These are phyloP conservation scores for Sinonovacula constricta DNA, from an alignment of 1,140 invertebrate genomes.

Conservation along the genomic window DNA sequence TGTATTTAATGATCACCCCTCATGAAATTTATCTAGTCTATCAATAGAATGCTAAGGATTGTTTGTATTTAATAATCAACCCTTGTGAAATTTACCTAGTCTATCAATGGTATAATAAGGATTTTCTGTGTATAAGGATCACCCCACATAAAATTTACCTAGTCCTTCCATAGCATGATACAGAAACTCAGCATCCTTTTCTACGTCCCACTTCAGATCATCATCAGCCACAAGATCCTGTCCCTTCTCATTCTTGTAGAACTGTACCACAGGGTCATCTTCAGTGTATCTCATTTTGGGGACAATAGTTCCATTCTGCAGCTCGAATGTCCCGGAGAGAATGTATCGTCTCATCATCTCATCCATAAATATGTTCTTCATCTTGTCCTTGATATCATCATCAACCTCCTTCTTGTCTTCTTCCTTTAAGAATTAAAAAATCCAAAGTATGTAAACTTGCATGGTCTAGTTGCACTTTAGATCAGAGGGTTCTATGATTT, in stretches of 20 bases:
- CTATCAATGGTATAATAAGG: no score
- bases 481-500: no score
- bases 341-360: slow-evolving; percentile 61
- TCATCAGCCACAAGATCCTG: slow-evolving; percentile 19
- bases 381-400: slow-evolving; percentile 51
- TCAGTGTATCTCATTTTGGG: slow-evolving; percentile 58
- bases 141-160: no score
- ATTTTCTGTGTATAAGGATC: no score
- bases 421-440: no score
- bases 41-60: no score
- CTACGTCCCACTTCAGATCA: slow-evolving; percentile 64
- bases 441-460: no score
- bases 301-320: slow-evolving; percentile 70
- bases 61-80: no score
- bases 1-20: no score
- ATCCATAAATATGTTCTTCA: slow-evolving; percentile 59
- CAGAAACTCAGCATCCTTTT: slow-evolving; percentile 73
- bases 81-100: no score
- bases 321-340: slow-evolving; percentile 67
- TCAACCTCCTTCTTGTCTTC: slow-evolving; percentile 41
- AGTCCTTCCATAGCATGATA: slow-evolving; percentile 76
- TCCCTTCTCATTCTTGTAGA: background rate
- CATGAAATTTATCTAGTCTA: no score
- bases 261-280: slow-evolving; percentile 54
- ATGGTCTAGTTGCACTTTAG: no score